Conservation (phyloP, 2,113 vertebrate species). For the Ptilorrhoa leucosticta region DNA sequence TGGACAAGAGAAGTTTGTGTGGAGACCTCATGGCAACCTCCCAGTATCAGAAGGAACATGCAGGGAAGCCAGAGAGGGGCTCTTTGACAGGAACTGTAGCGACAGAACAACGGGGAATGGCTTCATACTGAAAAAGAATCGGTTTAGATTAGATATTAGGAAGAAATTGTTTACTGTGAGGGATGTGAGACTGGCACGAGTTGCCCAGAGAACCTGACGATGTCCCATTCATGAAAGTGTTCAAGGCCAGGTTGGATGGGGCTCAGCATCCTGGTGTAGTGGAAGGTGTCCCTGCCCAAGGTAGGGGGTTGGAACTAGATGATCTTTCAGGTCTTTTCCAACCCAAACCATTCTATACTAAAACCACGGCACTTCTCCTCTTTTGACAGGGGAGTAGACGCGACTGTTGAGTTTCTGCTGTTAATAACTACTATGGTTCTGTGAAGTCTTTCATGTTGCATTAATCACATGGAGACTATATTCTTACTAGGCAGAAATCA, state of each 20-base stretch:
- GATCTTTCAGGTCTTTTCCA: background rate
- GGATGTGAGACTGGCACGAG: background rate
- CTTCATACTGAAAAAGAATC: background rate
- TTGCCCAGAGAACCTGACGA: background rate
- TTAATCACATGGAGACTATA: fast-evolving
- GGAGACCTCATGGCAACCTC: background rate
- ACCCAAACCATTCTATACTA: background rate
- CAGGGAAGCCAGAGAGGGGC: background rate
- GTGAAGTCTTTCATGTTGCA: background rate
- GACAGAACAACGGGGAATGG: background rate
- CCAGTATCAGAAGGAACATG: background rate
- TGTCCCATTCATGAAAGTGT: background rate
- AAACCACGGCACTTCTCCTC: fast-evolving
- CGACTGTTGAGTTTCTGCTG: background rate
- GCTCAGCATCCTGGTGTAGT: background rate
- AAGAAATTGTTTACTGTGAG: background rate
- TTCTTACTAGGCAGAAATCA: background rate
- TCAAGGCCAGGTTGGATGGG: background rate
- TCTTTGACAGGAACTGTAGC: background rate
- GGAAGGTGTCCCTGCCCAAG: background rate
- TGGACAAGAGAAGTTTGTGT: background rate
- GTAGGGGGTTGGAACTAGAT: background rate
- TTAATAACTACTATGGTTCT: background rate
- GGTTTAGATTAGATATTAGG: background rate
- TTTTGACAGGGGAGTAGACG: fast-evolving